Evolutionary conservation across 2,888 invertebrate species (phyloP), one percentile per base, ranked within the genome.

Genomic region (Tetheella fluctuosa): DNA sequence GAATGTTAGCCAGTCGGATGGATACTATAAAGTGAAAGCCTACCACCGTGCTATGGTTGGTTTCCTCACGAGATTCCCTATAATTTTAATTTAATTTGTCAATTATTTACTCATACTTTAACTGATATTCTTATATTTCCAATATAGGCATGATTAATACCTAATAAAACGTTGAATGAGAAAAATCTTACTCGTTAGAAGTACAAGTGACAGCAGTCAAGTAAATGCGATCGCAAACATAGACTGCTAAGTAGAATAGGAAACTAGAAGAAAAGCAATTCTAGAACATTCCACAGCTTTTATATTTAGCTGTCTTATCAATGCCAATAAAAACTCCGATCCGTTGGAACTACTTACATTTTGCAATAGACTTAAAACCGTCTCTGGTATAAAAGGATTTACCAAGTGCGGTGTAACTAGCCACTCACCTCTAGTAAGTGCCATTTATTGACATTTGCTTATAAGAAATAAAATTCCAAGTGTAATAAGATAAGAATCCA

Each of bases 301-400:
- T 48, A 48, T 48, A 48, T 48, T 48, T 48, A 48, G 48, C 48
- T 48, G 48, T 48, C 48, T 23, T 39, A 56, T 56, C 34, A 56
- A 39, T 56, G 56, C 23, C 34, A 56, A 37, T 56, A 56, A 39
- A 48, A 48, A 48, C 48, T 20, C 20, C 1, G 17, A 42, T 17
- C 17, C 42, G 15, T 12, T 42, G 42, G 42, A 48, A 48, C 48
- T 48, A 48, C 48, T 48, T 48, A 20, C 48, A 48, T 17, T n/a
- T n/a, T 48, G 48, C 48, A 8, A 48, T 48, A n/a, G 48, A 48
- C 48, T 48, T 48, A 48, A 48, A 48, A 48, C 48, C 20, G 48
- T 48, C 20, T 48, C 17, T 2, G 1, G 48, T 48, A 17, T 42
- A 48, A 48, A 48, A 48, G 48, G 48, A 10, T 48, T 48, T 48